These are phyloP conservation scores for Sminthurinus aureus DNA, from an alignment of 2,888 invertebrate genomes.

Conservation along the genomic window DNA sequence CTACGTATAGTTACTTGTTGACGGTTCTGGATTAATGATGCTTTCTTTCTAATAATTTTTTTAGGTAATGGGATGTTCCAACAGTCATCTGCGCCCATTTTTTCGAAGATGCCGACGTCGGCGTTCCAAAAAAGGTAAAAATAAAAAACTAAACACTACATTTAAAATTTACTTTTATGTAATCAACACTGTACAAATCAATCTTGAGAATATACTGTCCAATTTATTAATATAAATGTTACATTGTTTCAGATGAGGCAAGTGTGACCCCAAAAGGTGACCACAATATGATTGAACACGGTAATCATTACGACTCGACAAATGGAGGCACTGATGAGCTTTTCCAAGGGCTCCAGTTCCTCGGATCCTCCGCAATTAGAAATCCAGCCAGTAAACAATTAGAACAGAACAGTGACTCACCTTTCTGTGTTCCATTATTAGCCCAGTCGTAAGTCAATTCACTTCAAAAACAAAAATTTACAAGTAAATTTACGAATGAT, in stretches of 20 bases:
- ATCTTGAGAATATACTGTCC: too few species aligned
- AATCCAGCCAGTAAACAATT: constrained; percentile 46
- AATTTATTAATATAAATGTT: too few species aligned
- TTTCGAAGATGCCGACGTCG: constrained; percentile 49
- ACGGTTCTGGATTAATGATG: too few species aligned
- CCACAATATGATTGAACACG: constrained; percentile 36
- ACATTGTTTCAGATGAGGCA: constrained; percentile 35
- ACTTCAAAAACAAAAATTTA: not conserved
- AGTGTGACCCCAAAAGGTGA: constrained; percentile 44
- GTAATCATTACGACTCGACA: constrained; percentile 37
- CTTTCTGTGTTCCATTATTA: constrained; percentile 54
- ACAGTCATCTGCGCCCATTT: constrained; percentile 49
- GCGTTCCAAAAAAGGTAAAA: constrained; percentile 20
- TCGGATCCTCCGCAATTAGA: constrained; percentile 43
- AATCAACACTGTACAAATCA: too few species aligned
- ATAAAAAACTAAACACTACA: too few species aligned
- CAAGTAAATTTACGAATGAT: not conserved
- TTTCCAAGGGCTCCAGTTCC: constrained; percentile 45
- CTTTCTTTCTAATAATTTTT: not conserved
- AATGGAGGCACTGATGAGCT: constrained; percentile 42
- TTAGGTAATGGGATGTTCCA: constrained; percentile 49
- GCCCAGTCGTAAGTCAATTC: constrained; percentile 56
- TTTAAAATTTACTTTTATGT: too few species aligned
- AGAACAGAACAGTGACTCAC: constrained; percentile 19
- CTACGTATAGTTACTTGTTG: too few species aligned